Percentiles rank a stretch among this genome's conserved stretches.
phyloP scores from a whole-genome alignment of 1,140 invertebrate genomes.

The Dysdera silvatica region DNA sequence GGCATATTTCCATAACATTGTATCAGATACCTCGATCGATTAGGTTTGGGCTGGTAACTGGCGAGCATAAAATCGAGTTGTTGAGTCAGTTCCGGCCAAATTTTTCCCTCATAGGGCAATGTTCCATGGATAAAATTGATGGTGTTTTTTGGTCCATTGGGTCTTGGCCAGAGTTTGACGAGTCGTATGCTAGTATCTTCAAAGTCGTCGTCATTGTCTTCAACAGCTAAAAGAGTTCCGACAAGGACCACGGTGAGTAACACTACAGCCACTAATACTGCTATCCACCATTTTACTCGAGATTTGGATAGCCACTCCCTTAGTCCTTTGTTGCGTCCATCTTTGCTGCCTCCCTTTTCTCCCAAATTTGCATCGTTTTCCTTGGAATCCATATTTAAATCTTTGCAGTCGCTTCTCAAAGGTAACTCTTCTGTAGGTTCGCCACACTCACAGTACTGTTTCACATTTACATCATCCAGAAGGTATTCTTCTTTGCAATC shows the following conservation, averaged over 20 bases:
- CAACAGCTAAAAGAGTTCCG: constrained; percentile 21
- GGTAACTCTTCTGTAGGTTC: constrained; percentile 27
- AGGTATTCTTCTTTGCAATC: constrained; percentile 2
- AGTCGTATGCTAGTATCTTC: constrained; percentile 17
- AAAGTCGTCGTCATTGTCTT: constrained; percentile 18
- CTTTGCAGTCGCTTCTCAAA: constrained; percentile 8
- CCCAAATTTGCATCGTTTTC: constrained; percentile 9
- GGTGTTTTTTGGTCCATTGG: constrained; percentile 30
- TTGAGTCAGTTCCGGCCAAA: constrained; percentile 29
- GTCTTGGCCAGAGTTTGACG: constrained; percentile 25
- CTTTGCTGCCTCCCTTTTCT: constrained; percentile 11
- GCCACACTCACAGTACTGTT: constrained; percentile 2
- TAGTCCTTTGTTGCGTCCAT: constrained; percentile 18
- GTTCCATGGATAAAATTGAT: constrained; percentile 31
- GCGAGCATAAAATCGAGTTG: constrained; percentile 26
- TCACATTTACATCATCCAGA: constrained; percentile 7
- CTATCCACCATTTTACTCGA: constrained; percentile 31
- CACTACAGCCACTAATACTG: constrained; percentile 19
- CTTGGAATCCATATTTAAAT: constrained; percentile 6
- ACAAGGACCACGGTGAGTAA: constrained; percentile 22
- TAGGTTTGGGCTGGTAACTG: constrained; percentile 10
- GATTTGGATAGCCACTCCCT: constrained; percentile 28
- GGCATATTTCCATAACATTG: constrained; percentile 11
- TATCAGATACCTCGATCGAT: constrained; percentile 13
- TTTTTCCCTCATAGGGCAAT: constrained; percentile 17